These are phyloP conservation scores for Eristalis tenax DNA, from an alignment of 2,888 invertebrate genomes.

Conservation along the genomic window DNA sequence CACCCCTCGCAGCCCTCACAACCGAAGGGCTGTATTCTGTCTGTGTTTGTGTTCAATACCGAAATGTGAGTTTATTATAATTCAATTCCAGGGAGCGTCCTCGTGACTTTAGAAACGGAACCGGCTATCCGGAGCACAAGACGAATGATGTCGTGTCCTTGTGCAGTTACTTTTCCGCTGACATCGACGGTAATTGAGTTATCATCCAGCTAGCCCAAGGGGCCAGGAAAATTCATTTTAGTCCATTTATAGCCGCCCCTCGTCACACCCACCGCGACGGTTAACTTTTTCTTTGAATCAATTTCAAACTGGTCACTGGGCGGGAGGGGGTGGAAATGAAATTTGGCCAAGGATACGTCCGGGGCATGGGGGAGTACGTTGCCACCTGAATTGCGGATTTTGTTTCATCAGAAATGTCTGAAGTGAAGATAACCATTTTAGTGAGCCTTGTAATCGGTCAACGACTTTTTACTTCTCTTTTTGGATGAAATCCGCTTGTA, in stretches of 20 bases:
- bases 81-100: slow-evolving; percentile 28
- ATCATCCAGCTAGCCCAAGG: not conserved
- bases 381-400: not conserved
- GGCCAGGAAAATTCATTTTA: not conserved
- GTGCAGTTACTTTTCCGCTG: slow-evolving; percentile 33
- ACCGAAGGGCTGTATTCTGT: not conserved
- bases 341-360: not conserved
- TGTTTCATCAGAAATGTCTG: not conserved
- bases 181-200: not conserved
- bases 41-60: not conserved
- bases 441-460: not conserved
- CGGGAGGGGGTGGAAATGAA: not conserved
- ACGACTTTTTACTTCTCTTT: not conserved
- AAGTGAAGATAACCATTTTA: not conserved
- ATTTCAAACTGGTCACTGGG: not conserved
- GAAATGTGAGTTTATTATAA: slow-evolving; percentile 21
- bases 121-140: slow-evolving; percentile 1
- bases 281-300: not conserved
- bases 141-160: slow-evolving; percentile 32
- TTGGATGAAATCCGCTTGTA: not conserved
- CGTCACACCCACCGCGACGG: not conserved
- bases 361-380: not conserved
- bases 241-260: not conserved
- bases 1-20: too few species aligned
- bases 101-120: slow-evolving; percentile 10